A percentile compares a stretch with the other conserved stretches of the same genome.
phyloP scores from a whole-genome alignment of 1,140 invertebrate genomes.

The Platorchestia sp. region DNA sequence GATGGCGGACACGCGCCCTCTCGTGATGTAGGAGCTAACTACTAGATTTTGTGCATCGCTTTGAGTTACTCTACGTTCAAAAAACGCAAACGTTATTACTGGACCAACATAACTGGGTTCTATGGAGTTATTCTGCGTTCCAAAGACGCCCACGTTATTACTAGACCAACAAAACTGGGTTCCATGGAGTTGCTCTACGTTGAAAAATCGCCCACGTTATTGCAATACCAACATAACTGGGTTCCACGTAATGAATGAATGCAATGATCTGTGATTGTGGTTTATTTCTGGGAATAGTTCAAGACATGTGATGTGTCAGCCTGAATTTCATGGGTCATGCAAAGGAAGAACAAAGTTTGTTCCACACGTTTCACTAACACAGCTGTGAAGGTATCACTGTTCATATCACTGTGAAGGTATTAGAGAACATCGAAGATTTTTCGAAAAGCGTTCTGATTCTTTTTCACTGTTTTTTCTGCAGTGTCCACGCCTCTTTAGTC shows the following conservation, averaged over 20 bases:
- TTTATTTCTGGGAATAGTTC: too few relatives aligned
- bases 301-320: too few relatives aligned
- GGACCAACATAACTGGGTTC: neutral
- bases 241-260: neutral
- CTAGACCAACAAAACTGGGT: neutral
- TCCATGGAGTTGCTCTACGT: neutral
- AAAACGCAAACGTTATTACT: neutral
- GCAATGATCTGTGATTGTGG: neutral
- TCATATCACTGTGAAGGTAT: too few relatives aligned
- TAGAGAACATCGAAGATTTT: too few relatives aligned
- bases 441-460: too few relatives aligned
- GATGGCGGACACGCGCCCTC: neutral
- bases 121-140: neutral
- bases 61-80: neutral
- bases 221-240: neutral
- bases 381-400: too few relatives aligned
- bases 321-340: too few relatives aligned
- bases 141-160: neutral
- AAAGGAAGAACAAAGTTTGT: too few relatives aligned
- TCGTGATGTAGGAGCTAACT: too few relatives aligned
- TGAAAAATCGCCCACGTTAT: neutral
- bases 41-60: neutral
- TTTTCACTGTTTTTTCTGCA: too few relatives aligned
- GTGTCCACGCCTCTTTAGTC: too few relatives aligned
- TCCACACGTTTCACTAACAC: too few relatives aligned